Conservation (phyloP, 2,888 invertebrate species). For the Callinectes sapidus region DNA sequence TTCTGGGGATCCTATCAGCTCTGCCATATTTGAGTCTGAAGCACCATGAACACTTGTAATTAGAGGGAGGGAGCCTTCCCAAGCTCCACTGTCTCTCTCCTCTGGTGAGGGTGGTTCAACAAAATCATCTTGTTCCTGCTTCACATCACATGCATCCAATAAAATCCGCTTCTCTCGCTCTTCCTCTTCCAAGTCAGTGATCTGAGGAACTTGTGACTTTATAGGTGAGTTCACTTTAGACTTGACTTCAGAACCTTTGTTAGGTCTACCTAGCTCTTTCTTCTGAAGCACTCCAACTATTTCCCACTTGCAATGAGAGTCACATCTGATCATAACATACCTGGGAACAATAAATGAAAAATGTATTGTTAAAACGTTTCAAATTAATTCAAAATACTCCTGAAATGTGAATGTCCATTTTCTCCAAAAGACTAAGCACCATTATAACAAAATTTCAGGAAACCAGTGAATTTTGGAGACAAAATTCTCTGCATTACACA, state of each 20-base stretch:
- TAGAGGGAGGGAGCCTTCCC: slow-evolving; percentile 59
- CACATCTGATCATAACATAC: slow-evolving; percentile 72
- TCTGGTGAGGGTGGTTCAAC: neutral
- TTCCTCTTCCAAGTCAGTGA: slow-evolving; percentile 66
- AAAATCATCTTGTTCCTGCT: neutral
- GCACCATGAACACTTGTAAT: slow-evolving; percentile 64
- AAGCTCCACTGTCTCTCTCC: slow-evolving; percentile 42
- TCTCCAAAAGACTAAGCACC: neutral
- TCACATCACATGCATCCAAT: neutral
- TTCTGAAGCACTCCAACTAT: slow-evolving; percentile 72
- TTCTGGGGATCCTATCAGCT: slow-evolving; percentile 42
- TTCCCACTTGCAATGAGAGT: slow-evolving; percentile 66
- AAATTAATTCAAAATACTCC: neutral
- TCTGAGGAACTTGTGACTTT: slow-evolving; percentile 54
- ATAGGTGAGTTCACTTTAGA: neutral
- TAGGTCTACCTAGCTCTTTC: slow-evolving; percentile 46
- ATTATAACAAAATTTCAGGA: no score
- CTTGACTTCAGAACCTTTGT: slow-evolving; percentile 35
- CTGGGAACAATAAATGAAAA: slow-evolving; percentile 44
- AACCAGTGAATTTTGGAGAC: no score
- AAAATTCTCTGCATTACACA: no score
- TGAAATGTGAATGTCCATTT: neutral
- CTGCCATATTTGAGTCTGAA: slow-evolving; percentile 54
- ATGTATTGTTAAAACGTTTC: neutral
- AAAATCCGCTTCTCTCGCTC: slow-evolving; percentile 30